Base-by-base conservation (phyloP, 2,888 invertebrate species). In the Eledone cirrhosa region DNA sequence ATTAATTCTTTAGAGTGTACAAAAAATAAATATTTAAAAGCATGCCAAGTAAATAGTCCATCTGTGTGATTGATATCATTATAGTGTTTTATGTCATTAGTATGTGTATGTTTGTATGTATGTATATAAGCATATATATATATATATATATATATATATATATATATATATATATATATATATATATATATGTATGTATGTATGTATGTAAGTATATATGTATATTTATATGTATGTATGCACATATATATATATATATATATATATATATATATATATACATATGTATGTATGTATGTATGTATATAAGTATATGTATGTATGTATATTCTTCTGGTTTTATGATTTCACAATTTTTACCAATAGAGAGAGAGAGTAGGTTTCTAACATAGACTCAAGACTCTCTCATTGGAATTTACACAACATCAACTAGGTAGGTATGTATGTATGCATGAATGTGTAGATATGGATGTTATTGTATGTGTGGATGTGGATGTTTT, bases 271-370 rank as follows among this genome's bases (percentile, higher is more conserved):
- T 53, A 53, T 53, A 53, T 53, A 53, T 53, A 53, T 53, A 53
- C 19, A 53, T 53, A 19, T 53, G 53, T 53, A 19, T 59, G 29
- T 16, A 27, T 4, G 24, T 29, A 16, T 16, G 24, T 27, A 65
- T 65, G 11, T 65, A 65, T 65, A 65, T 65, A 65, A 27, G 27
- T 67, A 67, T 67, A 67, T 27, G 19, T 67, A 67, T 27, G 31
- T n/a, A 27, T 67, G 31, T 67, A 8, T 29, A n/a, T n/a, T n/a
- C 8, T 8, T 33, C 33, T 33, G 33, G 3, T 3, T 33, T 33
- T 33, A 7, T 33, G 3, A 33, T 33, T 33, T 33, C 33, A 33
- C 3, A 8, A 33, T 33, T 33, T 33, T 8, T 33, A 33, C 33
- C 33, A 3, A 33, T 33, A 33, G 8, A 33, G 8, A 33, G 8